phyloP scores from a whole-genome alignment of 2,888 invertebrate genomes.

The Physocephala rufipes region DNA sequence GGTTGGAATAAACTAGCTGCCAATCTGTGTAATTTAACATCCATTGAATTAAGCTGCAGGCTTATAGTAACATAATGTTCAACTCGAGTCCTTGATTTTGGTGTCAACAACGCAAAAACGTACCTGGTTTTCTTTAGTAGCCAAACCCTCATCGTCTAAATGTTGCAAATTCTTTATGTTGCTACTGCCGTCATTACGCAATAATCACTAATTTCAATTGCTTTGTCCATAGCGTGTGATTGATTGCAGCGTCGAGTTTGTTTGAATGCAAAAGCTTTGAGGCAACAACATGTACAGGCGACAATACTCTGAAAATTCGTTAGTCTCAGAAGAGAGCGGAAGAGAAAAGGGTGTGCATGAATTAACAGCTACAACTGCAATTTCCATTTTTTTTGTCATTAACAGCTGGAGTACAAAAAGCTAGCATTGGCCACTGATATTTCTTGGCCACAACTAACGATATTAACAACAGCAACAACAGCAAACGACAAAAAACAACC shows the following conservation, averaged over 20 bases:
- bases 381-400: neutral
- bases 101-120: conserved; percentile 28
- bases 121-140: neutral
- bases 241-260: conserved; percentile 22
- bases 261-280: conserved; percentile 10
- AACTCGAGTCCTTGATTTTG: conserved; percentile 30
- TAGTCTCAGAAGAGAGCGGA: neutral
- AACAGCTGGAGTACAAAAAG: conserved; percentile 19
- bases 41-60: too few species aligned
- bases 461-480: conserved; percentile 3
- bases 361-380: neutral
- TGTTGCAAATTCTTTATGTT: conserved; percentile 19
- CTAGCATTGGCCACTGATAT: conserved; percentile 24
- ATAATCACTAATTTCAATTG: conserved; percentile 19
- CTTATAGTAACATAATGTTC: conserved; percentile 6
- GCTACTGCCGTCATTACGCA: neutral
- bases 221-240: conserved; percentile 25
- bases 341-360: neutral
- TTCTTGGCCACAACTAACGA: neutral
- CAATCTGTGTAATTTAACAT: too few species aligned
- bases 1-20: too few species aligned
- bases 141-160: neutral
- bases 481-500: neutral
- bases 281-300: conserved; percentile 27
- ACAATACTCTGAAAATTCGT: conserved; percentile 9